phyloP scores from a whole-genome alignment of 2,888 invertebrate genomes.

The Malachius bipustulatus region DNA sequence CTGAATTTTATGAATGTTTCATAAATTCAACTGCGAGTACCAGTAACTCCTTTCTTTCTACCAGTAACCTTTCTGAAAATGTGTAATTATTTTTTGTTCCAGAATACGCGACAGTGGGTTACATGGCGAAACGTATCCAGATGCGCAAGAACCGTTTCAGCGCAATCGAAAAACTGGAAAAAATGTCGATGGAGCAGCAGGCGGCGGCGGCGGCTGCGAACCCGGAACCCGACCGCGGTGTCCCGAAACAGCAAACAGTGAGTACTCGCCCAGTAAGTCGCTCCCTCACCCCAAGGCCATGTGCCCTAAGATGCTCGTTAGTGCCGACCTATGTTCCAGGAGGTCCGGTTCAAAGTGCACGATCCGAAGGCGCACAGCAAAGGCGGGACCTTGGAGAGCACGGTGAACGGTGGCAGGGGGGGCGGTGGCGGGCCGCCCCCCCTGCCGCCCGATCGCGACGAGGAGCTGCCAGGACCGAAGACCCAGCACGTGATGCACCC shows the following conservation, averaged over 20 bases:
- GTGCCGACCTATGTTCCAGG: conserved; percentile 61
- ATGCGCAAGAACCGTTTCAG: conserved; percentile 89
- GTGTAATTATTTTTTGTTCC: conserved; percentile 31
- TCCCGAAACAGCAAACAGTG: too few species aligned
- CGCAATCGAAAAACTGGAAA: conserved; percentile 81
- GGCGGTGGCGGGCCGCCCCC: conserved; percentile 38
- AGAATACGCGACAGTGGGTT: conserved; percentile 97
- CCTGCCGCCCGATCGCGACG: conserved; percentile 40
- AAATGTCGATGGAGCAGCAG: conserved; percentile 64
- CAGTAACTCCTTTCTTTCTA: too few species aligned
- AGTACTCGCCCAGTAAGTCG: conserved; percentile 36
- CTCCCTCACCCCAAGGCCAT: too few species aligned
- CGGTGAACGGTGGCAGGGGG: conserved; percentile 71
- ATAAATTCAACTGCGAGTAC: too few species aligned
- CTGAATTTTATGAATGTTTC: too few species aligned
- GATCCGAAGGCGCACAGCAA: conserved; percentile 90
- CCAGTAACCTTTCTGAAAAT: too few species aligned
- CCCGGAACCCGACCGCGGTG: too few species aligned
- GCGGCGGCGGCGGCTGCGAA: conserved; percentile 61
- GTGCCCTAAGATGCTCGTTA: conserved; percentile 51
- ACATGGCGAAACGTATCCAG: conserved; percentile 94
- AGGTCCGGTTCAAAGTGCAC: conserved; percentile 90
- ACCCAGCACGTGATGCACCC: conserved; percentile 74
- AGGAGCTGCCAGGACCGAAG: conserved; percentile 52
- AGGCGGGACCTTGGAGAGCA: conserved; percentile 83